Evolutionary conservation across 2,888 invertebrate genomes (phyloP).

Genomic region (Podotricha telesiphe): DNA sequence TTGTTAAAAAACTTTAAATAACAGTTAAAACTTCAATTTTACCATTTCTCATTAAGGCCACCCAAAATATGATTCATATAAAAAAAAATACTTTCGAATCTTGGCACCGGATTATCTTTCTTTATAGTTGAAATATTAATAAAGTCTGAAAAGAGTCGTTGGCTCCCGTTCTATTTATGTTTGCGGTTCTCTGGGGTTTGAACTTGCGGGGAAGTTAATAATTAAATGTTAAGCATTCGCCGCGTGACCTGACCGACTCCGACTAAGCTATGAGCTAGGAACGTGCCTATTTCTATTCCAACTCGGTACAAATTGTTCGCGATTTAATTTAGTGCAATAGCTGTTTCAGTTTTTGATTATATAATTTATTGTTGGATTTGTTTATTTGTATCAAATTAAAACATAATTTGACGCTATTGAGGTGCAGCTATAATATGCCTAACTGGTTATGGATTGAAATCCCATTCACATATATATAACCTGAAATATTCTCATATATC

Average conservation of each 20-base stretch:
- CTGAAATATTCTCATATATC: too few species aligned
- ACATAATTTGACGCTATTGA: neutral
- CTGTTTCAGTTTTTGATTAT: slow-evolving; percentile 24
- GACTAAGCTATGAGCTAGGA: slow-evolving; percentile 32
- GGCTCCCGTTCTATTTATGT: slow-evolving; percentile 45
- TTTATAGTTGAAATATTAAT: slow-evolving; percentile 42
- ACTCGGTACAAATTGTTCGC: slow-evolving; percentile 33
- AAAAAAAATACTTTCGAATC: slow-evolving; percentile 33
- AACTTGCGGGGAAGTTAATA: slow-evolving; percentile 50
- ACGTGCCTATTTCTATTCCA: slow-evolving; percentile 37
- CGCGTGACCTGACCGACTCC: slow-evolving; percentile 44
- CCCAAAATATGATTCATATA: slow-evolving; percentile 14
- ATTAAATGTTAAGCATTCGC: slow-evolving; percentile 51
- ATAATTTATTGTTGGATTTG: slow-evolving; percentile 18
- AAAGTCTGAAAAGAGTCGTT: slow-evolving; percentile 45
- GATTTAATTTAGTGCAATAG: slow-evolving; percentile 26
- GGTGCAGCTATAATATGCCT: too few species aligned
- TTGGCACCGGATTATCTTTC: slow-evolving; percentile 36
- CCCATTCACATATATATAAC: too few species aligned
- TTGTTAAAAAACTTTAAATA: neutral
- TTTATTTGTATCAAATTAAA: neutral
- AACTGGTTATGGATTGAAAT: too few species aligned
- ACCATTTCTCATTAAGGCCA: slow-evolving; percentile 15
- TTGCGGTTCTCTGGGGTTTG: slow-evolving; percentile 48
- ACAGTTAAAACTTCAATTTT: neutral